Evolutionary conservation across 2,888 invertebrate genomes (phyloP), one percentile per base, ranked within the genome.

Genomic region (Sialis lutaria): DNA sequence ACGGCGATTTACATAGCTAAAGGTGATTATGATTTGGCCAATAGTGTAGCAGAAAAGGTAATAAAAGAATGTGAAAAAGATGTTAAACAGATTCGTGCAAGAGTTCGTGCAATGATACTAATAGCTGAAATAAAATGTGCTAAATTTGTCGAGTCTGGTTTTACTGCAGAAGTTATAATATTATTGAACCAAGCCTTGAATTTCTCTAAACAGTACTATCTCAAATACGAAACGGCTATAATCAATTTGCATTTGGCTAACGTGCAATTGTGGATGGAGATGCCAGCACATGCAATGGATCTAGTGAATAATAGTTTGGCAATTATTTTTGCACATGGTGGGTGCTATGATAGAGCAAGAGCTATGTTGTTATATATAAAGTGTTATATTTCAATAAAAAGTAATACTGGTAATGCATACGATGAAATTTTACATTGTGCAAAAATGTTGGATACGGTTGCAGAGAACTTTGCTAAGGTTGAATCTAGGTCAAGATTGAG

Each of bases 171-270:
- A 54, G 71, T 64, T 60, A 74, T 73, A 48, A 76, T 71, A 58
- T 67, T 69, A 54, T 67, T 79, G 43, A 77, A 80, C 55, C 74
- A 76, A 53, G 87, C 87, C 4, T 66, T 89, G n/a, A 77, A 81
- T 12, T 65, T 83, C 49, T 82, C 87, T 1, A 74, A 75, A 51
- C 74, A 76, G 39, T 81, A 85, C 55, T 80, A 87, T 60, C 69
- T 90, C 55, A 81, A 85, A 53, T 85, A 85, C 59, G 74, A 85
- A 52, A 75, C 77, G 42, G 79, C 85, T 0, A 61, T 85, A 32
- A 76, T 82, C 4, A 80, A 83, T 56, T 75, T 89, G 67, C 79
- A 88, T 57, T 74, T 89, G 44, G 88, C 88, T 0, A 80, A 85
- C 60, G 73, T 85, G 8, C 71, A 88, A 65, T 65, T 89, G 34